These are phyloP conservation scores for Coreius guichenoti DNA, from an alignment of 2,797 vertebrate species.

Conservation along the genomic window DNA sequence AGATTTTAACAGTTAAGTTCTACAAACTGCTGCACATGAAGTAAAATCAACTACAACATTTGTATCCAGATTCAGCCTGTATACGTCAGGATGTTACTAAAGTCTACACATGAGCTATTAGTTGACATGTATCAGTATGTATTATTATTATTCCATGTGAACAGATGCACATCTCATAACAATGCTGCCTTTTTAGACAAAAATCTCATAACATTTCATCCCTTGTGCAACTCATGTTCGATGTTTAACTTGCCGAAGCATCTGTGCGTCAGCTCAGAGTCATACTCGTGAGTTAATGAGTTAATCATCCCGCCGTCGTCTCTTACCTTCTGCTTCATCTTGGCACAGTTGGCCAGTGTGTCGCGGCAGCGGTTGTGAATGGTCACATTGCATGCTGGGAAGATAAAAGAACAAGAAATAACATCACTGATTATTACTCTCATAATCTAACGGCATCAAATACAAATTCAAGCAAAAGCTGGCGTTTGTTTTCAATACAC, in stretches of 20 bases:
- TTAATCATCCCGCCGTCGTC: neutral
- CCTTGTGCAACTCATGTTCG: neutral
- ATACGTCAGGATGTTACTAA: neutral
- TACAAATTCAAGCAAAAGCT: neutral
- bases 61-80: neutral
- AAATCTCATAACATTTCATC: neutral
- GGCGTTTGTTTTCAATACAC: neutral
- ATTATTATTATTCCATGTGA: neutral
- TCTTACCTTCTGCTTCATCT: slow-evolving; percentile 94
- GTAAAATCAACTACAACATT: neutral
- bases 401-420: slow-evolving; percentile 2
- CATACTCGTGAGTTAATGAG: neutral
- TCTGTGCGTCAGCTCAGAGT: neutral
- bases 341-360: slow-evolving; percentile 89
- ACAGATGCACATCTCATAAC: neutral
- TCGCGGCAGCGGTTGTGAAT: slow-evolving; percentile 97
- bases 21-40: neutral
- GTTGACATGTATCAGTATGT: neutral
- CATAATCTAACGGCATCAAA: neutral
- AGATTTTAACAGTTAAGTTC: neutral
- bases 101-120: neutral
- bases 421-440: neutral
- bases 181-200: neutral
- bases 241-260: neutral
- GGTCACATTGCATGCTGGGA: slow-evolving; percentile 89